phyloP scores from a whole-genome alignment of 2,888 invertebrate genomes.

The Scaptomyza flava region DNA sequence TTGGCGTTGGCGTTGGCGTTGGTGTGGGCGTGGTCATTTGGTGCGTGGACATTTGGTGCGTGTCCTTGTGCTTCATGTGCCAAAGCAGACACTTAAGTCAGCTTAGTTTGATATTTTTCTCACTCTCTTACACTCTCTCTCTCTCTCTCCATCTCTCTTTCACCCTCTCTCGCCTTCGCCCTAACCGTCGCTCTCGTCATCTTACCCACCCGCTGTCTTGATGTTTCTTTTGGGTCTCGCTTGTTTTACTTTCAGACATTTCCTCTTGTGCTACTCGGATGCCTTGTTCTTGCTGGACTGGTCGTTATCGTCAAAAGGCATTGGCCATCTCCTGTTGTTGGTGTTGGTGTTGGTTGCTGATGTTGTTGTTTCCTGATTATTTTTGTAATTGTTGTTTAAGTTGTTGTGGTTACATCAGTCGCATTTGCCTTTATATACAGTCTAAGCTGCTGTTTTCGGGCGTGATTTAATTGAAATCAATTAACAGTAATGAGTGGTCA shows the following conservation, averaged over 20 bases:
- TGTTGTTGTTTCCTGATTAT: constrained; percentile 61
- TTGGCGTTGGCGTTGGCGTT: constrained; percentile 27
- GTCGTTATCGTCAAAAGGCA: constrained; percentile 42
- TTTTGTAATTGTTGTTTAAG: constrained; percentile 76
- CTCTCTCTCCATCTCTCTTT: background rate
- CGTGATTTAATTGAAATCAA: constrained; percentile 84
- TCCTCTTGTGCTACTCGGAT: constrained; percentile 43
- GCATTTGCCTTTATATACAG: constrained; percentile 49
- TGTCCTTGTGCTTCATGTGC: constrained; percentile 42
- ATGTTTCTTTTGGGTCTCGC: constrained; percentile 16
- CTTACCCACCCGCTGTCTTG: background rate
- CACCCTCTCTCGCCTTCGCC: too few relatives aligned
- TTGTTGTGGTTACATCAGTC: constrained; percentile 75
- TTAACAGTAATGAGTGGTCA: constrained; percentile 84
- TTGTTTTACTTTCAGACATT: constrained; percentile 64
- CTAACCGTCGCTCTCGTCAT: too few relatives aligned
- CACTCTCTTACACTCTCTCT: background rate
- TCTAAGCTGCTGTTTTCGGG: constrained; percentile 64
- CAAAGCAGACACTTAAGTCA: constrained; percentile 55
- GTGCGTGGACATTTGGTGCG: constrained; percentile 58
- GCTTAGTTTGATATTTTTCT: constrained; percentile 29
- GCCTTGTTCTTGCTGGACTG: constrained; percentile 37
- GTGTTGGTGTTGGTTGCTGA: constrained; percentile 21
- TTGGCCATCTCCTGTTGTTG: constrained; percentile 17
- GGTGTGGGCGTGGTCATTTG: constrained; percentile 2